Base-by-base conservation (phyloP, 2,888 invertebrate species). In the Uloborus plumipes region DNA sequence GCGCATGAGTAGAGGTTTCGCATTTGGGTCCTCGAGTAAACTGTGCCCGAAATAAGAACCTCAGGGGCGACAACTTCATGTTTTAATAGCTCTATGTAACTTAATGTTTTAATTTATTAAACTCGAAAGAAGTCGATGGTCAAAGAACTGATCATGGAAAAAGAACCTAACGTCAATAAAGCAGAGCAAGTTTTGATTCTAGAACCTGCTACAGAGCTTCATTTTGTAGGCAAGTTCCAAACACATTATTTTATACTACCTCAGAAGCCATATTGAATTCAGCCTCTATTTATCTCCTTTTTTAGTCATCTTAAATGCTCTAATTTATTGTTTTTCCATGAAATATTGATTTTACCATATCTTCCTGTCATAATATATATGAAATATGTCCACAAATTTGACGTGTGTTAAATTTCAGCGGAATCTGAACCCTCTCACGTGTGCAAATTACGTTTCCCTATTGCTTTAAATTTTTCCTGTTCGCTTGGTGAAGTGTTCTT, bases 161-260 rank as follows among this genome's bases (percentile, higher is more conserved):
- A 39, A 39, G 39, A 39, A 39, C 31, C 26, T 76, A 82, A 75
- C 39, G 78, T 83, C 73, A 72, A 67, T 62, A 83, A 83, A 73
- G 67, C 67, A 69, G 94, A 94, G 89, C 94, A 94, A 90, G 92
- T 95, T 89, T 91, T 96, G 90, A 91, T 92, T 89, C 94, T 96
- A 92, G 94, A 95, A 89, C 96, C 96, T 87, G 93, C 93, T 91
- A 92, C 92, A 90, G 96, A 96, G 91, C 92, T 96, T 88, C 94
- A 93, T 91, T 96, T 96, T 91, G 92, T 93, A 92, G 96, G 96
- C 96, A 83, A 69, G 77, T 83, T 73, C 50, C 47, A 47, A 69
- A 62, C 70, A 16, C 70, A 50, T 67, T 80, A 58, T 70, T 71
- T 47, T 67, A 66, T 50, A 65, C 75, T 71, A 47, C 55, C n/a